A percentile compares a stretch with the other conserved stretches of the same genome.
These are phyloP conservation scores for Brevimyrus niger DNA, from an alignment of 2,113 vertebrate genomes.

Conservation along the genomic window DNA sequence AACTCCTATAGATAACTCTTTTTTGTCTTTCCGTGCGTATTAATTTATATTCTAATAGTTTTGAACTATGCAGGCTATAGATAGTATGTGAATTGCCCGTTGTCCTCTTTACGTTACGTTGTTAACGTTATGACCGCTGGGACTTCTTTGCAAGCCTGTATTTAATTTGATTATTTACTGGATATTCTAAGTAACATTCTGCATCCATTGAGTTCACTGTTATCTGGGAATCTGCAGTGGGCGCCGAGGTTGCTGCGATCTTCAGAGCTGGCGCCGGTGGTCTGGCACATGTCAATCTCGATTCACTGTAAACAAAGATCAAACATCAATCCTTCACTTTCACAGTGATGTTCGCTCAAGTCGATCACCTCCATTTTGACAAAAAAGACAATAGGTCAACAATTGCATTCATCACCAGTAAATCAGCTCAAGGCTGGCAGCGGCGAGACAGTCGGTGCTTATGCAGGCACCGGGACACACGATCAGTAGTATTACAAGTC, in stretches of 20 bases:
- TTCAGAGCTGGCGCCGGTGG: slow-evolving; percentile 6
- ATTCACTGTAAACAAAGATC: slow-evolving; percentile 40
- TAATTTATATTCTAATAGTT: not conserved
- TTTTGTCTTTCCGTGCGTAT: not conserved
- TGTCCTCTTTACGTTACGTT: not conserved
- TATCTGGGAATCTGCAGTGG: not conserved
- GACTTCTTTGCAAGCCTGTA: not conserved
- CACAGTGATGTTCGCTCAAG: slow-evolving; percentile 24
- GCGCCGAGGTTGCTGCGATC: not conserved
- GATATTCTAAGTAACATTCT: not conserved
- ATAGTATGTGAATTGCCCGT: not conserved
- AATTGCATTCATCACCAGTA: slow-evolving; percentile 20
- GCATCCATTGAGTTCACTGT: not conserved
- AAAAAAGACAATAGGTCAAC: slow-evolving; percentile 29
- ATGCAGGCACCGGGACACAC: not conserved
- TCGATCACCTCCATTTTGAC: slow-evolving; percentile 21
- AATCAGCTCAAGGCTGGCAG: slow-evolving; percentile 14
- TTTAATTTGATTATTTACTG: not conserved
- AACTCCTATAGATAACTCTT: not conserved
- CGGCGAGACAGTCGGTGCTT: slow-evolving; percentile 35
- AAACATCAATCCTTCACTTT: slow-evolving; percentile 49
- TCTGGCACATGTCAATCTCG: slow-evolving; percentile 27
- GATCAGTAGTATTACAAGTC: not conserved
- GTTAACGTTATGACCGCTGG: not conserved
- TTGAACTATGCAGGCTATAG: not conserved